These are phyloP conservation scores for Hydropotes inermis DNA, from an alignment of 2,113 vertebrate genomes.

Conservation along the genomic window DNA sequence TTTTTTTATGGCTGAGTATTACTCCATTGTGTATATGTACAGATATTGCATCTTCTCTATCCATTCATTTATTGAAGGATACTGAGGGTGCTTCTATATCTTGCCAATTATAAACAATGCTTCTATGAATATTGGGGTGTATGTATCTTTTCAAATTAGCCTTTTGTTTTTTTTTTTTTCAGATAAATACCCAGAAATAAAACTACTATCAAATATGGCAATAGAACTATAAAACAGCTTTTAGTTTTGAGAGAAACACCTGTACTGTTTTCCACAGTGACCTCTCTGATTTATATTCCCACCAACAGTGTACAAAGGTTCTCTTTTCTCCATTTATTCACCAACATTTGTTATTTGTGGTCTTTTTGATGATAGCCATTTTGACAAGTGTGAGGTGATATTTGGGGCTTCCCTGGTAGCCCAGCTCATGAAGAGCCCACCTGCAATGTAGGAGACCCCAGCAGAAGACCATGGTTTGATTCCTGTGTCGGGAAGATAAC, in stretches of 20 bases:
- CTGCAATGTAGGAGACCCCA: background rate
- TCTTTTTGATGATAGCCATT: background rate
- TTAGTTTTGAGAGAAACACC: background rate
- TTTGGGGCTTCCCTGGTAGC: background rate
- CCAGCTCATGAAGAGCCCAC: background rate
- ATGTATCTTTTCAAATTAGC: fast-evolving
- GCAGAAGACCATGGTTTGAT: background rate
- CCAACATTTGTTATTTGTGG: background rate
- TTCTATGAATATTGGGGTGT: background rate
- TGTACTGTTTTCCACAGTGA: background rate
- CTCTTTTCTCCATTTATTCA: background rate
- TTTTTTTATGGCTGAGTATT: background rate
- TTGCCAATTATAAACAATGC: background rate
- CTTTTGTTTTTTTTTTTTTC: background rate
- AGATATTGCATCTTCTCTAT: background rate
- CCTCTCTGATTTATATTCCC: background rate
- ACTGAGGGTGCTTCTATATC: background rate
- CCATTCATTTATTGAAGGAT: background rate
- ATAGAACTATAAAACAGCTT: background rate
- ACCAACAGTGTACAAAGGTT: background rate
- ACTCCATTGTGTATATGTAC: background rate
- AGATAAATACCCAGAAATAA: background rate
- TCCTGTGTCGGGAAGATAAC: background rate
- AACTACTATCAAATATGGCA: background rate
- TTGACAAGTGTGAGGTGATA: background rate